Evolutionary conservation across 2,113 vertebrate genomes (phyloP).

Genomic region (Forbesichthys agassizii): DNA sequence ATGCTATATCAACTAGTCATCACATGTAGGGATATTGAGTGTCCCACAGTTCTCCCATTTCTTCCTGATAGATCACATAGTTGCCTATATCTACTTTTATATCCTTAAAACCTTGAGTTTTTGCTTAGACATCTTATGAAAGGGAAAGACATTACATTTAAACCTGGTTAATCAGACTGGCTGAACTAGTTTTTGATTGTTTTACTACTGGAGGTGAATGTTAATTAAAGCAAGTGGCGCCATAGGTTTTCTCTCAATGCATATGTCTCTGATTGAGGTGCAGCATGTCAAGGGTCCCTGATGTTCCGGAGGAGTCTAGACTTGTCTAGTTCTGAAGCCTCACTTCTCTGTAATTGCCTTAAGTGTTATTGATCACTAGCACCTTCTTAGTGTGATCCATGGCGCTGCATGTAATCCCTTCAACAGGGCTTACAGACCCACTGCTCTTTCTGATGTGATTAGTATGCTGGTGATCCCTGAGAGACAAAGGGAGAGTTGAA

Average conservation of each 20-base stretch:
- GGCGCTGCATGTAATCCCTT: constrained; percentile 53
- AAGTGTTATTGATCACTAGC: constrained; percentile 59
- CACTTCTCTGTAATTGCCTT: constrained; percentile 60
- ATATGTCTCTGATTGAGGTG: constrained; percentile 38
- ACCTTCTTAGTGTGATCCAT: constrained; percentile 50
- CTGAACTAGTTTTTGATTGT: constrained; percentile 11
- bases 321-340: constrained; percentile 47
- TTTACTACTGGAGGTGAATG: constrained; percentile 6
- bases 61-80: too few relatives aligned
- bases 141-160: too few relatives aligned
- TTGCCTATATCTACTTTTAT: too few relatives aligned
- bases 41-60: too few relatives aligned
- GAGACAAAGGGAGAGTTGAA: constrained; percentile 9
- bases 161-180: too few relatives aligned
- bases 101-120: too few relatives aligned
- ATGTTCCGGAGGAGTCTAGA: constrained; percentile 25
- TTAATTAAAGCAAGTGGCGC: constrained; percentile 24
- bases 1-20: too few relatives aligned
- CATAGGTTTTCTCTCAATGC: constrained; percentile 30
- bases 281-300: constrained; percentile 43
- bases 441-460: constrained; percentile 52
- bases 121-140: too few relatives aligned
- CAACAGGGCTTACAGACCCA: constrained; percentile 28
- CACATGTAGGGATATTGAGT: too few relatives aligned
- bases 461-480: constrained; percentile 7